Percentiles rank a stretch among this genome's conserved stretches.
phyloP scores from a whole-genome alignment of 2,797 vertebrate genomes.

The Periophthalmus magnuspinnatus region DNA sequence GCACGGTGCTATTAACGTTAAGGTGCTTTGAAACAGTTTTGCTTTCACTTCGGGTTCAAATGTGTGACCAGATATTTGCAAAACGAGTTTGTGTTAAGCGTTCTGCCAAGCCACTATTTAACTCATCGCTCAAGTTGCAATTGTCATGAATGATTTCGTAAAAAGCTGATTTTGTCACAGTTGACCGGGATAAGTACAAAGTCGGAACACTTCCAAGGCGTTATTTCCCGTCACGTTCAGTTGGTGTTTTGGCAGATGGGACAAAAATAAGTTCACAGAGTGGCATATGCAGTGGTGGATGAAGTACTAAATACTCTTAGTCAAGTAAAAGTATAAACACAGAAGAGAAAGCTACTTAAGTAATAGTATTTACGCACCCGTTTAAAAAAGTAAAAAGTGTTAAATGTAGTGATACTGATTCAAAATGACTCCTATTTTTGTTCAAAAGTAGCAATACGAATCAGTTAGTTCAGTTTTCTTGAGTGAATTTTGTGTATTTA shows the following conservation, averaged over 20 bases:
- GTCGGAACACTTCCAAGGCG: not conserved
- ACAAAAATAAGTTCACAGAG: not conserved
- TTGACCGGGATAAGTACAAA: constrained; percentile 23
- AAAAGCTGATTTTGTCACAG: constrained; percentile 43
- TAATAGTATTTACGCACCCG: too few species aligned
- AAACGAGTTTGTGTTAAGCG: constrained; percentile 3
- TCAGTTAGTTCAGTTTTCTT: too few species aligned
- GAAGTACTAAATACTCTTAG: too few species aligned
- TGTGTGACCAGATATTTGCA: constrained; percentile 25
- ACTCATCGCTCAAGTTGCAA: constrained; percentile 14
- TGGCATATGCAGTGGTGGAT: too few species aligned
- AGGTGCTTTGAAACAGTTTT: constrained; percentile 50
- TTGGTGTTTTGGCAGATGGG: constrained; percentile 29
- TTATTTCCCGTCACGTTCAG: constrained; percentile 22
- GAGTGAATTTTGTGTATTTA: too few species aligned
- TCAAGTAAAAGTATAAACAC: too few species aligned
- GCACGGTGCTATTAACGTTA: constrained; percentile 15
- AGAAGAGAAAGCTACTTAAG: too few species aligned
- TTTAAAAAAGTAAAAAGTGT: too few species aligned
- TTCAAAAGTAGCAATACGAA: too few species aligned
- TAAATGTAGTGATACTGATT: too few species aligned
- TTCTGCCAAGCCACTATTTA: constrained; percentile 22
- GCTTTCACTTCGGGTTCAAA: constrained; percentile 51
- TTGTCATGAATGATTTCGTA: constrained; percentile 38
- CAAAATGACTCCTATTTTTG: too few species aligned